Percentiles rank a stretch among this genome's conserved stretches.
Evolutionary conservation across 2,797 vertebrate species (phyloP).

Genomic region (Micropoecilia bifurca): DNA sequence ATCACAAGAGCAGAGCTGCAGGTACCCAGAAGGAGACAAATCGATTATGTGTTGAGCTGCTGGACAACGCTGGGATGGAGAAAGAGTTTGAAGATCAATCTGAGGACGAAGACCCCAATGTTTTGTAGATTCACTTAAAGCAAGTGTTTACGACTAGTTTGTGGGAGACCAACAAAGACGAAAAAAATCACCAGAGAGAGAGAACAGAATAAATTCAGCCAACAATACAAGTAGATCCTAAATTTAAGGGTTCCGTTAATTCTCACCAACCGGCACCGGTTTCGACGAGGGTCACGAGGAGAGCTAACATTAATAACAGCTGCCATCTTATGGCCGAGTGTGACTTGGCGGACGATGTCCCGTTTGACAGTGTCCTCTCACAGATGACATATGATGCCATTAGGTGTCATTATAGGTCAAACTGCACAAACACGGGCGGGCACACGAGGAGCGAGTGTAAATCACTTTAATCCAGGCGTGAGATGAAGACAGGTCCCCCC

Average conservation of each 20-base stretch:
- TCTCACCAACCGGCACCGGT: conserved; percentile 45
- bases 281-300: conserved; percentile 57
- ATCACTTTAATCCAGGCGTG: conserved; percentile 54
- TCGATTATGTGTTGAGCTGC: conserved; percentile 32
- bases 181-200: conserved; percentile 47
- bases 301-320: conserved; percentile 68
- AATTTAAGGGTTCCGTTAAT: conserved; percentile 63
- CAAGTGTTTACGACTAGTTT: conserved; percentile 14
- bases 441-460: conserved; percentile 36
- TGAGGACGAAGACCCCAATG: conserved; percentile 20
- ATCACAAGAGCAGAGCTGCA: conserved; percentile 31
- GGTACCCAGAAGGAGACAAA: conserved; percentile 34
- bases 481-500: conserved; percentile 58
- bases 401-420: conserved; percentile 63
- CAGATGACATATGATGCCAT: conserved; percentile 61
- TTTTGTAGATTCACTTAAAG: conserved; percentile 35
- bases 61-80: conserved; percentile 3
- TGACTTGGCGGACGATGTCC: conserved; percentile 27
- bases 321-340: conserved; percentile 39
- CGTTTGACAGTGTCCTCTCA: conserved; percentile 56
- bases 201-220: conserved; percentile 53
- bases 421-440: conserved; percentile 49
- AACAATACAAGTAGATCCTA: conserved; percentile 60
- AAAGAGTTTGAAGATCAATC: conserved; percentile 27
- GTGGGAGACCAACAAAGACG: conserved; percentile 27